Base-by-base conservation (phyloP, 2,113 vertebrate species). In the Callionymus lyra region DNA sequence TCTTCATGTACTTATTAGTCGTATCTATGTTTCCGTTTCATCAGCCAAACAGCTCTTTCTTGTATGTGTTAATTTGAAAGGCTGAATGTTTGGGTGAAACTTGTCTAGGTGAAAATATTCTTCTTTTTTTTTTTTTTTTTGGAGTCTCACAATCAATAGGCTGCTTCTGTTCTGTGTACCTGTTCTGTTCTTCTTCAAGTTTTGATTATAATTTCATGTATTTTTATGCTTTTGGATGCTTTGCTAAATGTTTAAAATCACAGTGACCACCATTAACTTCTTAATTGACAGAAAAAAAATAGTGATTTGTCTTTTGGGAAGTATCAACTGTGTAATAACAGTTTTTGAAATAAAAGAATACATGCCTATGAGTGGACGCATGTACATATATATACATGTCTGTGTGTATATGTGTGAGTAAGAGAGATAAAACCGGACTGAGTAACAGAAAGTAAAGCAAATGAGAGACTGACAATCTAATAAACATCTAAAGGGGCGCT, bases 141-240 rank as follows among this genome's bases (percentile, higher is more conserved):
- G 32, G 51, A 50, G 70, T 27, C 37, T 70, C 71, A 73, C 71
- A 73, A 75, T 72, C 72, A 74, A 65, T 76, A 72, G 70, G 72
- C 70, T 76, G 70, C 62, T 66, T 72, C 41, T 63, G 31, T 56
- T 61, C 51, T 31, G 36, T 65, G 35, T 55, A 60, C 31, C 52
- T 61, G 40, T 33, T 59, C 11, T 51, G 21, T 65, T 51, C 18
- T 53, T 16, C 73, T 40, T 58, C 48, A 54, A 50, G 50, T 34
- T 47, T 10, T 62, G 53, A 51, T 17, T 33, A 52, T 50, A 32
- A 19, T 45, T 34, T 57, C 15, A 14, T 65, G 55, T 44, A 45
- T 72, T 34, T 41, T 34, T 15, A 17, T 68, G 40, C 46, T 39
- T 35, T 41, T 40, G 12, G 18, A 44, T 45, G 21, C 21, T 54